Conservation (phyloP, 2,888 invertebrate genomes). For the Nemoura dubitans region DNA sequence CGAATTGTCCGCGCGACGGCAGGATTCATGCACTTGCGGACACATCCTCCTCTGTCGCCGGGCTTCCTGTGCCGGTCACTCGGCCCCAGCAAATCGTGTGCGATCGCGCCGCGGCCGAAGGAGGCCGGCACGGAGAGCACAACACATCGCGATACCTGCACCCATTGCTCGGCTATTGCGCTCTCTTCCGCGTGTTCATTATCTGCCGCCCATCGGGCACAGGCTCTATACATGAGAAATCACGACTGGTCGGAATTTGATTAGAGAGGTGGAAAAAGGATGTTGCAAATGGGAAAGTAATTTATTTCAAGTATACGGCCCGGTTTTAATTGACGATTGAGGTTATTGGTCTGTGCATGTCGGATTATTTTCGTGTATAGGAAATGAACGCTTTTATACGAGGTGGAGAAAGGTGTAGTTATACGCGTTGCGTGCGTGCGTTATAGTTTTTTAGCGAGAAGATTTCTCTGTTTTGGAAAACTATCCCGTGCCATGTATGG, state of each 20-base stretch:
- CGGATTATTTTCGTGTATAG: not conserved
- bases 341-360: not conserved
- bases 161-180: not conserved
- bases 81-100: no score
- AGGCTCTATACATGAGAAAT: not conserved
- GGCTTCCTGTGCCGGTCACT: not conserved
- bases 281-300: slow-evolving; percentile 7
- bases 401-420: no score
- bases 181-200: not conserved
- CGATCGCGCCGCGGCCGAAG: not conserved
- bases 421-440: no score
- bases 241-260: not conserved
- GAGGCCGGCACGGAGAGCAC: not conserved
- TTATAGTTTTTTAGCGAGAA: no score
- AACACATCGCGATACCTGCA: not conserved
- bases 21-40: not conserved
- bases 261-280: not conserved
- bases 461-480: no score
- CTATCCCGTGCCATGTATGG: no score
- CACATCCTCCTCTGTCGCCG: not conserved
- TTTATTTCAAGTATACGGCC: not conserved
- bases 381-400: not conserved
- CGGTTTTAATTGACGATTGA: not conserved
- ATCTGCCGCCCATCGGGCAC: not conserved
- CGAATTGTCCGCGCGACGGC: not conserved